Evolutionary conservation across 1,140 invertebrate species (phyloP).

Genomic region (Spodoptera frugiperda): DNA sequence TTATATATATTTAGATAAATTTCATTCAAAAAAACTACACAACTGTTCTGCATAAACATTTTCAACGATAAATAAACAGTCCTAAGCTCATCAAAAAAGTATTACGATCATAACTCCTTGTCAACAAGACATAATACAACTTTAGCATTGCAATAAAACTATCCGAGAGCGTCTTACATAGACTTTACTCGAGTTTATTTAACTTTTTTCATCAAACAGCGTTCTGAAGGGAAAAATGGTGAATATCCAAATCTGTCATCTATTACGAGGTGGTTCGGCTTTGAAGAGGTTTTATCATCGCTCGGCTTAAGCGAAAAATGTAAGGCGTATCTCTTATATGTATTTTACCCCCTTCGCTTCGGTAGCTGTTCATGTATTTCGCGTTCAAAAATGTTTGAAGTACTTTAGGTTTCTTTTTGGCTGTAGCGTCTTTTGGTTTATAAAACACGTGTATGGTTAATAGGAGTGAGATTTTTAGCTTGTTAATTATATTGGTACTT

Average conservation of each 20-base stretch:
- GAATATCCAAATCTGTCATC: conserved; percentile 22
- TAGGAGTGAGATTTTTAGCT: too few relatives aligned
- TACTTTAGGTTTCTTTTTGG: too few relatives aligned
- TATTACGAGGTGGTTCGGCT: conserved; percentile 7
- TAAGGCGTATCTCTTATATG: background rate
- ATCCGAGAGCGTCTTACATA: background rate
- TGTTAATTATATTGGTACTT: too few relatives aligned
- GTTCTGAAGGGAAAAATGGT: background rate
- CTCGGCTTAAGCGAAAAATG: background rate
- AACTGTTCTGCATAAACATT: too few relatives aligned
- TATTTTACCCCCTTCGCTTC: background rate
- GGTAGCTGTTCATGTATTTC: too few relatives aligned
- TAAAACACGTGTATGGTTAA: too few relatives aligned
- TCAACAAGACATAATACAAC: background rate
- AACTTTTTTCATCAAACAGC: conserved; percentile 31
- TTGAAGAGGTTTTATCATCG: background rate
- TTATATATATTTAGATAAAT: too few relatives aligned
- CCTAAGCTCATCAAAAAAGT: background rate
- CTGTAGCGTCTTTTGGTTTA: too few relatives aligned
- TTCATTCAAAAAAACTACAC: too few relatives aligned
- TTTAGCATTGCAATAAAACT: conserved; percentile 25
- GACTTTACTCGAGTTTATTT: conserved; percentile 14
- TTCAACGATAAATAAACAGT: too few relatives aligned
- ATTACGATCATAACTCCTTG: conserved; percentile 1
- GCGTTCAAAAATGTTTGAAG: too few relatives aligned